A percentile compares a stretch with the other conserved stretches of the same genome.
phyloP scores from a whole-genome alignment of 2,797 vertebrate species.

The Lacerta viridis region DNA sequence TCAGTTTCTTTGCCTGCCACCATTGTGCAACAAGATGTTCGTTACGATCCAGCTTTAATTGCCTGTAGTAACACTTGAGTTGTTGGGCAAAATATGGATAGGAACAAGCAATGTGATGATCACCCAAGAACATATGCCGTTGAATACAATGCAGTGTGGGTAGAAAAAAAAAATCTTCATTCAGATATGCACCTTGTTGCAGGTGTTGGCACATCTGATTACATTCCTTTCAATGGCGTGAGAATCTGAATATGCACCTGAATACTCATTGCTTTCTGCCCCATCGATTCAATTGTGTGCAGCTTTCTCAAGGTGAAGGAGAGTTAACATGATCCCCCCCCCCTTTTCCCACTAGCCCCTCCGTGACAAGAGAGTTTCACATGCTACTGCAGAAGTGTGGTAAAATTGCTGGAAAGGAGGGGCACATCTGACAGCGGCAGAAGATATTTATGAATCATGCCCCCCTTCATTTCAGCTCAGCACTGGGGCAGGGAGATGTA shows the following conservation, averaged over 20 bases:
- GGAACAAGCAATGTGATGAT: not conserved
- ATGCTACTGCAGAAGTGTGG: not conserved
- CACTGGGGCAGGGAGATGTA: not conserved
- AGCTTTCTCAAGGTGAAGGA: not conserved
- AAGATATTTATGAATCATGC: not conserved
- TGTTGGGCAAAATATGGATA: not conserved
- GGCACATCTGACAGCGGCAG: not conserved
- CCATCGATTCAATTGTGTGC: not conserved
- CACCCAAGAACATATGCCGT: not conserved
- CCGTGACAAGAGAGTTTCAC: not conserved
- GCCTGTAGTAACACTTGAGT: too few relatives aligned
- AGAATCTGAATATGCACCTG: not conserved
- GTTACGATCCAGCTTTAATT: too few relatives aligned
- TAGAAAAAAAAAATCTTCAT: not conserved
- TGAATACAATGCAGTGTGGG: not conserved
- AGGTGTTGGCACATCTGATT: not conserved
- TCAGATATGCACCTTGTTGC: not conserved
- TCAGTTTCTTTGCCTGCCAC: too few relatives aligned
- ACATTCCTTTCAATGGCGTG: not conserved
- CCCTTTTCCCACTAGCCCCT: not conserved
- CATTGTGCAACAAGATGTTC: too few relatives aligned
- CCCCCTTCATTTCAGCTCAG: not conserved
- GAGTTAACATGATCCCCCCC: too few relatives aligned
- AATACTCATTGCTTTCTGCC: not conserved
- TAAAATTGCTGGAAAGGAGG: too few relatives aligned